These are phyloP conservation scores for Mystacornis crossleyi DNA, from an alignment of 2,113 vertebrate genomes.

Conservation along the genomic window DNA sequence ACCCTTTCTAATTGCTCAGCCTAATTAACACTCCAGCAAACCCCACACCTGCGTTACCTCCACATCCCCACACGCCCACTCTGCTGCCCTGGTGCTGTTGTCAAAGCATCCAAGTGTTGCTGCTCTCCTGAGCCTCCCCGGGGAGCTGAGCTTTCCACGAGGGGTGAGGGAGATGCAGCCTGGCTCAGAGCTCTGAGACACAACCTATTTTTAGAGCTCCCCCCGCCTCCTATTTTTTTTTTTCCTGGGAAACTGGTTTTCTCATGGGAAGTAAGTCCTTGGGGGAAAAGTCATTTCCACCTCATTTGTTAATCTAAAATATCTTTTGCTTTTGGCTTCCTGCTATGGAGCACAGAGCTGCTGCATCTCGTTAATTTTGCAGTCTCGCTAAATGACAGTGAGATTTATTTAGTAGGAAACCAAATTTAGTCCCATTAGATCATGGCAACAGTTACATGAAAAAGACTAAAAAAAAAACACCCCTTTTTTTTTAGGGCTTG, in stretches of 20 bases:
- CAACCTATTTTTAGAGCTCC: slow-evolving; percentile 23
- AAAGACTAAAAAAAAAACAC: neutral
- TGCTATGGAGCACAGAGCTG: slow-evolving; percentile 29
- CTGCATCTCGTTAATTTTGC: slow-evolving; percentile 62
- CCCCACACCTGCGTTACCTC: neutral
- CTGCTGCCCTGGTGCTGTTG: neutral
- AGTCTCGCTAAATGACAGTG: slow-evolving; percentile 35
- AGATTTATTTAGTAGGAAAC: slow-evolving; percentile 55
- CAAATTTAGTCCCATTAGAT: slow-evolving; percentile 67
- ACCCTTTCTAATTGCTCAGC: neutral
- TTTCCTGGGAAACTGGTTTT: slow-evolving; percentile 31
- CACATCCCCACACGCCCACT: neutral
- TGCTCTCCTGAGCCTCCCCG: neutral
- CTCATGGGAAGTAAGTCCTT: slow-evolving; percentile 43
- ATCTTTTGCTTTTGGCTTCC: slow-evolving; percentile 65
- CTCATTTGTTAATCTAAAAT: slow-evolving; percentile 63
- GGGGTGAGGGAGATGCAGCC: neutral
- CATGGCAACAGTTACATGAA: neutral
- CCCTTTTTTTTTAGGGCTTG: neutral
- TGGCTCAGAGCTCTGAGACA: neutral
- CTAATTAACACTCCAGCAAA: slow-evolving; percentile 13
- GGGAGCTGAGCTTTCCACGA: neutral
- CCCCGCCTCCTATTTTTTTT: neutral
- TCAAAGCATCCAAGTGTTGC: neutral
- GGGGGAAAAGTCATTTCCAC: slow-evolving; percentile 54